Evolutionary conservation across 1,140 invertebrate genomes (phyloP), one percentile per base, ranked within the genome.

Genomic region (Eupeodes corollae): DNA sequence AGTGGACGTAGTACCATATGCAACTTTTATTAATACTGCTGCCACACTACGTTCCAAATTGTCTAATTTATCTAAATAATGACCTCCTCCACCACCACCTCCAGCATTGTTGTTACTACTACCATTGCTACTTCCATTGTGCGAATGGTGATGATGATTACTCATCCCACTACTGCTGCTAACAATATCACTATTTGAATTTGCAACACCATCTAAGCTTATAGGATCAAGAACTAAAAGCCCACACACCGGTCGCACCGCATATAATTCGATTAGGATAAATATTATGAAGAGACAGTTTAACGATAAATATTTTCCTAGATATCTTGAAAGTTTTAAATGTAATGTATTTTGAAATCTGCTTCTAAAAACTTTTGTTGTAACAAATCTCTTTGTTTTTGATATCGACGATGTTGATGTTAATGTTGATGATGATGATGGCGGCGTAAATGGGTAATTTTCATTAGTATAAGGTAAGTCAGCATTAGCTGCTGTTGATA

Each of bases 1-100:
- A 16, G 64, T 67, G 6, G 65, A 68, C 3, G 79, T 81, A 31
- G 75, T 77, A 12, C 77, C 79, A 50, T 81, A 80, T 1, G 80
- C 78, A 11, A 81, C 80, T 63, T 81, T 81, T 48, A 78, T 80
- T 45, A 82, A 73, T 16, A 83, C 76, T 5, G 79, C 80, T 2
- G 76, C 79, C 3, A 82, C 70, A 50, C 74, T 78, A 43, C 79
- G 74, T 47, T 82, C 80, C 43, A 80, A 59, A 47, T 74, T 73
- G 21, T 63, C 59, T 26, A 67, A 46, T 12, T 60, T 56, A 43
- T 67, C 62, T 18, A 67, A 53, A 55, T 66, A 61, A 15, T 47
- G 44, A 30, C 52, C 55, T 35, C 45, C 59, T 19, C 44, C 47
- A n/a, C 44, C 47, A 34, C 54, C 52, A 10, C 56, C 44, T 40